phyloP scores from a whole-genome alignment of 2,797 vertebrate species.

The Trachurus trachurus region DNA sequence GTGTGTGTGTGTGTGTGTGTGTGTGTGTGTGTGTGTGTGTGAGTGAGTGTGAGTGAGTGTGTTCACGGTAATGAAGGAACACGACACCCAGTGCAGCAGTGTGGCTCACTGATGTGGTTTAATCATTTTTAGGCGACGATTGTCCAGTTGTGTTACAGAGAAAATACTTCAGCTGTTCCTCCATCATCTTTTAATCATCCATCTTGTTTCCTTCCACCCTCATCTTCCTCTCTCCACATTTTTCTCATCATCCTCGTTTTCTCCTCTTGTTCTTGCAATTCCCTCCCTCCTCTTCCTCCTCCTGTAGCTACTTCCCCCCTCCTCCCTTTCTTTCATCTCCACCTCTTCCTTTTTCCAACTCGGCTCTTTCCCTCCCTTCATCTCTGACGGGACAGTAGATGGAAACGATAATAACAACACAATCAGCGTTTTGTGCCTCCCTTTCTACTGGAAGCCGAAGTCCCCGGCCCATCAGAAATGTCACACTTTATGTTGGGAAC shows the following conservation, averaged over 20 bases:
- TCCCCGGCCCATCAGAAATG: slow-evolving; percentile 42
- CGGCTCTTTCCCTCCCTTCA: slow-evolving; percentile 20
- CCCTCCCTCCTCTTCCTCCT: neutral
- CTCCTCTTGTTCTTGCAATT: slow-evolving; percentile 12
- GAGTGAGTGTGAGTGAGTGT: too few species aligned
- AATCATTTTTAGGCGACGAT: neutral
- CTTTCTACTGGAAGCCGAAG: slow-evolving; percentile 1
- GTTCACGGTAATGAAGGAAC: neutral
- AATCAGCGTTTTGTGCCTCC: slow-evolving; percentile 42
- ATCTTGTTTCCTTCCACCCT: neutral
- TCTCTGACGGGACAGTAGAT: slow-evolving; percentile 36
- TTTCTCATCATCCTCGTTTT: slow-evolving; percentile 1
- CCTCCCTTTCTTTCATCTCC: slow-evolving; percentile 16
- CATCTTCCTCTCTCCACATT: neutral
- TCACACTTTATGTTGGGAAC: slow-evolving; percentile 41
- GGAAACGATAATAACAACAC: slow-evolving; percentile 34
- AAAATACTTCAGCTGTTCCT: neutral
- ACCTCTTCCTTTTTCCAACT: slow-evolving; percentile 26
- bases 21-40: too few species aligned
- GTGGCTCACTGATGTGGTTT: neutral
- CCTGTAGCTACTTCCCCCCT: neutral
- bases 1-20: neutral
- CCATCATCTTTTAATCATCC: neutral
- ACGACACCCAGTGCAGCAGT: neutral
- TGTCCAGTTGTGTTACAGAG: neutral